Evolutionary conservation across 2,888 invertebrate species (phyloP).

Genomic region (Cryptocheilus praepositus): DNA sequence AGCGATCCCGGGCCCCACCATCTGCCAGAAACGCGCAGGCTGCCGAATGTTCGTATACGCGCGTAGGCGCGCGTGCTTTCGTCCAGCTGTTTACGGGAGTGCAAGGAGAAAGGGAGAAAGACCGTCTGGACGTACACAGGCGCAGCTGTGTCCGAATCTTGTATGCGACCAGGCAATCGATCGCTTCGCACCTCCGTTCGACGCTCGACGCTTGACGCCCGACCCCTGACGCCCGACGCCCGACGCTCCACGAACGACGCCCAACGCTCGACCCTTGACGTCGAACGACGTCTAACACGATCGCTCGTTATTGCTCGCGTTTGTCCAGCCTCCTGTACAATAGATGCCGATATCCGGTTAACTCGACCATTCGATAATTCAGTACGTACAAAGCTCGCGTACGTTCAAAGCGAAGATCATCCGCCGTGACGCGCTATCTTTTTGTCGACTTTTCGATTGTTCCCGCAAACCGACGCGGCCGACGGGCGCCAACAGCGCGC

Average conservation of each 20-base stretch:
- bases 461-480: too few species aligned
- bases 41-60: conserved; percentile 35
- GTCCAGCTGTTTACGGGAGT: conserved; percentile 45
- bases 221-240: background rate
- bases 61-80: conserved; percentile 48
- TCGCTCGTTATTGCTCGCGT: conserved; percentile 4
- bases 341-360: too few species aligned
- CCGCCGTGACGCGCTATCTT: too few species aligned
- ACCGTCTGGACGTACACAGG: conserved; percentile 26
- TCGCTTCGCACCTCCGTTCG: conserved; percentile 1
- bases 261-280: background rate
- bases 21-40: conserved; percentile 44
- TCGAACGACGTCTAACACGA: conserved; percentile 1
- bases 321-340: background rate
- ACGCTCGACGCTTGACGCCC: background rate
- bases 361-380: too few species aligned
- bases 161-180: background rate
- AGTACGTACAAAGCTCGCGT: too few species aligned
- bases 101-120: conserved; percentile 33
- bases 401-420: too few species aligned
- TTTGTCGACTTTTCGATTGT: too few species aligned
- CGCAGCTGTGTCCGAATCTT: conserved; percentile 37
- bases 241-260: background rate
- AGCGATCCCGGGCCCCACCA: conserved; percentile 19
- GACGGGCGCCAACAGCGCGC: too few species aligned